phyloP scores from a whole-genome alignment of 2,113 vertebrate species.

The Psammodynastes pulverulentus region DNA sequence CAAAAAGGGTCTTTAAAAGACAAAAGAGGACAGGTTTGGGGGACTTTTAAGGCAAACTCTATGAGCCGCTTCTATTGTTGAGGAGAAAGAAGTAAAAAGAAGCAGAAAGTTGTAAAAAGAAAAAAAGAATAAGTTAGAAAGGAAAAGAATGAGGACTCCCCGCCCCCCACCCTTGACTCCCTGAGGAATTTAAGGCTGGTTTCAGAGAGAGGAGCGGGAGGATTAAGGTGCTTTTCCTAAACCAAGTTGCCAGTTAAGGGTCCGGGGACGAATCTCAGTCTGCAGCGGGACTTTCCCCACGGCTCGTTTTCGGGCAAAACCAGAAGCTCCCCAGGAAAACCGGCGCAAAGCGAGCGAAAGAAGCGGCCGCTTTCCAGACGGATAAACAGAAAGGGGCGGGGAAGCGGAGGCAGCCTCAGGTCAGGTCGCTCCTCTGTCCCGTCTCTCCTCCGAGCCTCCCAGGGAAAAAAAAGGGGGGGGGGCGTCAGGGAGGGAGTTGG shows the following conservation, averaged over 20 bases:
- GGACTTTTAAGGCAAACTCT: background rate
- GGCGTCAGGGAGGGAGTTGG: background rate
- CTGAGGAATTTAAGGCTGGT: background rate
- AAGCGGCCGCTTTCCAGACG: background rate
- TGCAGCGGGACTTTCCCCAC: background rate
- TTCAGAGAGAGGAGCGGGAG: background rate
- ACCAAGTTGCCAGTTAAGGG: background rate
- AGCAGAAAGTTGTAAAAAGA: background rate
- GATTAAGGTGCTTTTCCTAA: background rate
- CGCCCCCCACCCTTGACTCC: background rate
- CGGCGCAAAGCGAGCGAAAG: background rate
- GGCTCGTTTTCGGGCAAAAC: background rate
- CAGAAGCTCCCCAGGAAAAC: background rate
- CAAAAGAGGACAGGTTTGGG: background rate
- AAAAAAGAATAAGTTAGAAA: background rate
- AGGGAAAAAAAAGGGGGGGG: background rate
- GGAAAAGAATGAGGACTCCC: too few relatives aligned
- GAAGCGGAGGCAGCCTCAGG: background rate
- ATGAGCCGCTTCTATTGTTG: background rate
- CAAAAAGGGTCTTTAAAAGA: background rate
- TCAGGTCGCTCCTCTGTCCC: background rate
- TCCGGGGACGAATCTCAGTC: background rate
- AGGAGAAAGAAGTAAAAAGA: too few relatives aligned
- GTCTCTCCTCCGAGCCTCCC: background rate
- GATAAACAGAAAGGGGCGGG: background rate